phyloP scores from a whole-genome alignment of 2,888 invertebrate species.

The Nebria brevicollis region DNA sequence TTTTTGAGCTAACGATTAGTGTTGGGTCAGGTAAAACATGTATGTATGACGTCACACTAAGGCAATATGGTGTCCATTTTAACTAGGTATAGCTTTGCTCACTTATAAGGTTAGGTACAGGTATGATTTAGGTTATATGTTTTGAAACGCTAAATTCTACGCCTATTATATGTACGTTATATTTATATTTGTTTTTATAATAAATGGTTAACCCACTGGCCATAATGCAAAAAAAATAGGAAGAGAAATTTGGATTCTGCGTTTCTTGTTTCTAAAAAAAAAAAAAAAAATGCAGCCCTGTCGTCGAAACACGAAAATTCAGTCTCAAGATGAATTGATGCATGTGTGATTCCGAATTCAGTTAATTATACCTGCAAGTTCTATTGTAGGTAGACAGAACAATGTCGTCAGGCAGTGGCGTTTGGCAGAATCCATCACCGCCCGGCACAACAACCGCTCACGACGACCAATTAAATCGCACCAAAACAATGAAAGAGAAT shows the following conservation, averaged over 20 bases:
- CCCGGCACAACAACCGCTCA: constrained; percentile 58
- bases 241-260: constrained; percentile 33
- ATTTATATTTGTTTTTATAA: background rate
- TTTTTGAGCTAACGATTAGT: no score
- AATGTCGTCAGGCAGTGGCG: constrained; percentile 53
- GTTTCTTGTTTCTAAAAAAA: constrained; percentile 12
- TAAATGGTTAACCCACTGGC: background rate
- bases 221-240: background rate
- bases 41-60: no score
- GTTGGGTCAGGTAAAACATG: no score
- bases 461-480: constrained; percentile 2
- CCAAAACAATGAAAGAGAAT: constrained; percentile 44
- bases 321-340: constrained; percentile 42
- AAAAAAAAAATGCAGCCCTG: constrained; percentile 27
- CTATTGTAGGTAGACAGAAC: constrained; percentile 62
- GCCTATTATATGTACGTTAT: background rate
- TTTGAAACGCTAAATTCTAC: background rate
- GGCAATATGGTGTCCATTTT: no score
- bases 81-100: no score
- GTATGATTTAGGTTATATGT: background rate
- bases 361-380: constrained; percentile 65
- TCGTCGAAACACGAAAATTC: constrained; percentile 29
- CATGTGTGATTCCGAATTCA: constrained; percentile 55
- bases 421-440: constrained; percentile 61
- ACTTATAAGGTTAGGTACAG: no score